phyloP scores from a whole-genome alignment of 1,140 invertebrate species.

The Drosophila parabipectinata region DNA sequence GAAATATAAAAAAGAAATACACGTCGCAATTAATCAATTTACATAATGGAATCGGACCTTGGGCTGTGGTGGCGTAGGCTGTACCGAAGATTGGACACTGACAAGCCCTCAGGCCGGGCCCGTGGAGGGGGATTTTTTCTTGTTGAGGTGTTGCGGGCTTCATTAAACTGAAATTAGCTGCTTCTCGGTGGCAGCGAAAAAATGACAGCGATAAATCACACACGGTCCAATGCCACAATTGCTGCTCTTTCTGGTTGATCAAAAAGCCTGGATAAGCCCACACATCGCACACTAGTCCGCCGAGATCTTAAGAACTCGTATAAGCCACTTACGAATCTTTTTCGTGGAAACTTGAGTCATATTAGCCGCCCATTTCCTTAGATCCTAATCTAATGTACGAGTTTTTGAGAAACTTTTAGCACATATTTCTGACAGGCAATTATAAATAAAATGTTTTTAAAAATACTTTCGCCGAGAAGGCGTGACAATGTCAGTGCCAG shows the following conservation, averaged over 20 bases:
- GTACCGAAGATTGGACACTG: slow-evolving; percentile 46
- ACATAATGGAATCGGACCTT: slow-evolving; percentile 58
- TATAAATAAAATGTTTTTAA: slow-evolving; percentile 66
- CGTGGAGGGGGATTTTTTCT: background rate
- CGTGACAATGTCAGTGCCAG: slow-evolving; percentile 77
- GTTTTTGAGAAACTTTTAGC: slow-evolving; percentile 30
- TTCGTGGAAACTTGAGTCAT: slow-evolving; percentile 16
- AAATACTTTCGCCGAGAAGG: slow-evolving; percentile 67
- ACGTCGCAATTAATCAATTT: slow-evolving; percentile 69
- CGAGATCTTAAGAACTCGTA: slow-evolving; percentile 12
- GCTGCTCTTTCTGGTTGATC: slow-evolving; percentile 36
- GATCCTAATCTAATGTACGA: slow-evolving; percentile 34
- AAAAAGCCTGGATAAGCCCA: slow-evolving; percentile 48
- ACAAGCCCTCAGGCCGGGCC: slow-evolving; percentile 41
- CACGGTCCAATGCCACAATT: slow-evolving; percentile 44
- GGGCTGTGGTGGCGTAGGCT: slow-evolving; percentile 49
- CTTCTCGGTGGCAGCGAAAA: slow-evolving; percentile 37
- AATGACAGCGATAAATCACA: slow-evolving; percentile 61
- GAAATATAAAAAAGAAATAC: slow-evolving; percentile 39
- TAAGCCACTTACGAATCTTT: slow-evolving; percentile 15
- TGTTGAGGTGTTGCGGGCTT: slow-evolving; percentile 52
- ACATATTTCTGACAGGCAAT: slow-evolving; percentile 62
- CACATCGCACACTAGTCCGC: slow-evolving; percentile 7
- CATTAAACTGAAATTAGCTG: slow-evolving; percentile 66
- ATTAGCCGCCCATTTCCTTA: slow-evolving; percentile 16